A percentile compares a stretch with the other conserved stretches of the same genome.
Conservation (phyloP, 2,888 invertebrate genomes). For the Drosophila mettleri region DNA sequence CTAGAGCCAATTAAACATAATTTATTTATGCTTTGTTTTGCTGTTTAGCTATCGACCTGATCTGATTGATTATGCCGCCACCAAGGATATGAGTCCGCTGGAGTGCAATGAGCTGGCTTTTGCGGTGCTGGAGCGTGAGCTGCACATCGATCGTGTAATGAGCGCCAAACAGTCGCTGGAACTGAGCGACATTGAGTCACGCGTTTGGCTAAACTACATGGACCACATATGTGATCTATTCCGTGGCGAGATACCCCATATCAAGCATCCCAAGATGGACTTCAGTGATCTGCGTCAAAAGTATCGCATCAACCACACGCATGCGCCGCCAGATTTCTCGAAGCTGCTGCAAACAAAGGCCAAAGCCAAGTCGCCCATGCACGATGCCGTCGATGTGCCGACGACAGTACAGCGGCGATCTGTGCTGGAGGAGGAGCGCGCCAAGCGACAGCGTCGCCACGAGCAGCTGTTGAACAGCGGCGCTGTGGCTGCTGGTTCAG, state of each 20-base stretch:
- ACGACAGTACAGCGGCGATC: constrained; percentile 81
- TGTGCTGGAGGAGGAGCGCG: constrained; percentile 83
- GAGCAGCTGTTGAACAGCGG: constrained; percentile 73
- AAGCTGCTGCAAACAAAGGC: constrained; percentile 82
- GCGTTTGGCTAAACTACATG: constrained; percentile 90
- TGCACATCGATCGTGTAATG: constrained; percentile 90
- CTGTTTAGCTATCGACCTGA: constrained; percentile 94
- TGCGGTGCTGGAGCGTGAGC: constrained; percentile 93
- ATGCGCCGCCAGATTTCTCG: constrained; percentile 84
- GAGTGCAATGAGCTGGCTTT: constrained; percentile 94
- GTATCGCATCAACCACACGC: constrained; percentile 79
- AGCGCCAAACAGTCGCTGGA: constrained; percentile 89
- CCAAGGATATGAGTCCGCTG: constrained; percentile 88
- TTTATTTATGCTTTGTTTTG: not conserved
- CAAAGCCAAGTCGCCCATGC: constrained; percentile 83
- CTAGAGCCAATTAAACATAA: not conserved
- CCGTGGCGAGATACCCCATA: constrained; percentile 95
- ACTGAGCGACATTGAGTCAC: constrained; percentile 82
- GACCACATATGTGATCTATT: constrained; percentile 95
- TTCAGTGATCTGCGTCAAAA: constrained; percentile 84
- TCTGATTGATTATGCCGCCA: constrained; percentile 90
- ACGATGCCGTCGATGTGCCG: constrained; percentile 83
- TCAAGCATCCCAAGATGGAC: constrained; percentile 90
- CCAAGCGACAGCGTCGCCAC: constrained; percentile 83
- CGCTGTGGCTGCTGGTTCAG: constrained; percentile 33